Conservation (phyloP, 2,113 vertebrate species). For the Otus sunia region DNA sequence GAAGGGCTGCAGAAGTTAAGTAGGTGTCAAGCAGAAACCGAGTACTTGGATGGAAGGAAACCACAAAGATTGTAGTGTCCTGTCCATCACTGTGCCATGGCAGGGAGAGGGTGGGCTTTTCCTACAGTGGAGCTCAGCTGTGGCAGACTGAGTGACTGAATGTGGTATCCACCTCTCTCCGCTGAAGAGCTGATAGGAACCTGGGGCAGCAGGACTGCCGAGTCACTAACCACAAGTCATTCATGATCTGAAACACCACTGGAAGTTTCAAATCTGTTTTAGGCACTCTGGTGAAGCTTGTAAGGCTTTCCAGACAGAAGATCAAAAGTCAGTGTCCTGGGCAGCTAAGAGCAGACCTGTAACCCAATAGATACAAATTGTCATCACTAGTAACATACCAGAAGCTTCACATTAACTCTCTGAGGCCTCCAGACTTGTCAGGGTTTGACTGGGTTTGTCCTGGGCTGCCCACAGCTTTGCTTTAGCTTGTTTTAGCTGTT, state of each 20-base stretch:
- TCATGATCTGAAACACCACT: neutral
- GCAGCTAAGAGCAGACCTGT: neutral
- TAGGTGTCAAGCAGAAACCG: neutral
- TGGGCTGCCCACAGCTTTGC: neutral
- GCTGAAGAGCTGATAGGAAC: rapidly evolving
- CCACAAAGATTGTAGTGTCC: rapidly evolving
- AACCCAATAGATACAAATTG: neutral
- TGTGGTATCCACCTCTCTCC: no score
- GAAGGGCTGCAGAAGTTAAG: neutral
- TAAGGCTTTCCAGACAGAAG: neutral
- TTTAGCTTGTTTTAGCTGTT: neutral
- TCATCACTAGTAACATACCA: neutral
- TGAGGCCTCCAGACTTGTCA: rapidly evolving
- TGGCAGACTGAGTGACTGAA: neutral
- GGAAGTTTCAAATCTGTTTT: neutral
- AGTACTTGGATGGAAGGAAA: neutral
- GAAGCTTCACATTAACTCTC: neutral
- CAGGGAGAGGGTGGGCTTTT: neutral
- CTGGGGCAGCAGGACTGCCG: rapidly evolving
- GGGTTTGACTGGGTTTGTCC: neutral
- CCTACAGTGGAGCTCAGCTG: rapidly evolving
- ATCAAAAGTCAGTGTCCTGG: rapidly evolving
- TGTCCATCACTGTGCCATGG: neutral
- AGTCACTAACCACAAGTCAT: rapidly evolving
- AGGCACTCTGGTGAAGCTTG: neutral